Evolutionary conservation across 2,888 invertebrate species (phyloP).

Genomic region (Microctonus aethiopoides): DNA sequence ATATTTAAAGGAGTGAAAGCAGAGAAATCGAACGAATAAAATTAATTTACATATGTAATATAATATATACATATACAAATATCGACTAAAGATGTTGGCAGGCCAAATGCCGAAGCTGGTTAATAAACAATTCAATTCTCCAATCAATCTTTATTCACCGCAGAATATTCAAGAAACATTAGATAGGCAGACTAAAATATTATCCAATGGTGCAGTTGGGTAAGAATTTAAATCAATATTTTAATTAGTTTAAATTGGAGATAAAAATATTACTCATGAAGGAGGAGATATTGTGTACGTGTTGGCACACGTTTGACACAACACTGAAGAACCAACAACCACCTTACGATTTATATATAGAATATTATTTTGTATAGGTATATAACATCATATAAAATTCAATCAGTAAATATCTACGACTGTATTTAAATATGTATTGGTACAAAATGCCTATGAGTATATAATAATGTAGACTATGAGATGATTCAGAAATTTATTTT

Average conservation of each 20-base stretch:
- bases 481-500: slow-evolving; percentile 58
- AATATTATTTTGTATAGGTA: no score
- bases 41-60: no score
- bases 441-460: slow-evolving; percentile 10
- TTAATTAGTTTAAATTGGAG: not conserved
- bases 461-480: slow-evolving; percentile 12
- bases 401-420: slow-evolving; percentile 10
- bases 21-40: not conserved
- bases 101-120: slow-evolving; percentile 78
- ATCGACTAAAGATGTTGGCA: slow-evolving; percentile 69
- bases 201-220: slow-evolving; percentile 85
- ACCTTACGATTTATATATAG: not conserved
- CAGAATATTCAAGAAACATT: slow-evolving; percentile 84
- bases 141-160: slow-evolving; percentile 86
- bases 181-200: slow-evolving; percentile 80
- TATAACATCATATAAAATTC: not conserved
- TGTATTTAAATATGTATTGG: not conserved
- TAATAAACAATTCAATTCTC: slow-evolving; percentile 91
- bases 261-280: not conserved
- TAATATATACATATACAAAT: not conserved
- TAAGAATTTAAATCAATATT: slow-evolving; percentile 68
- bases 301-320: not conserved
- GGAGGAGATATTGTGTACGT: not conserved
- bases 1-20: not conserved
- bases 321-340: not conserved